Conservation (phyloP, 1,140 invertebrate species). For the Brachionus asplanchnoidis region DNA sequence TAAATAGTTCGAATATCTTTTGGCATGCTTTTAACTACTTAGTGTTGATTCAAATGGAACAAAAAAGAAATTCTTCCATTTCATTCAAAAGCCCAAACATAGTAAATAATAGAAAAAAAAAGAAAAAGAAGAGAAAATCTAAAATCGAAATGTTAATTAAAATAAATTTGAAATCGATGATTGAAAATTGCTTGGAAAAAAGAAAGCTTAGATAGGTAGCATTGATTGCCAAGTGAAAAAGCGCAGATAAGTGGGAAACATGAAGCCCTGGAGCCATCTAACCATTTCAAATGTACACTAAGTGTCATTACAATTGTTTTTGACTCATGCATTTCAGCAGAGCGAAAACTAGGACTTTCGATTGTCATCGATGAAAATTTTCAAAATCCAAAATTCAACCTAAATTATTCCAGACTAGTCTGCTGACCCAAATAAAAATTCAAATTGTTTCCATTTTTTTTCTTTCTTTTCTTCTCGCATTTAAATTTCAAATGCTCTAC, state of each 20-base stretch:
- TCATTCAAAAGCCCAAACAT: constrained; percentile 23
- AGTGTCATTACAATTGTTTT: not conserved
- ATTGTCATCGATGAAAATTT: constrained; percentile 28
- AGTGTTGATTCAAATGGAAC: not conserved
- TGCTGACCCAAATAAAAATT: constrained; percentile 21
- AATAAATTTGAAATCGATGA: constrained; percentile 19
- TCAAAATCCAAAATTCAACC: not conserved
- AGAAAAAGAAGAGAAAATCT: not conserved
- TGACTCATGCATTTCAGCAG: not conserved
- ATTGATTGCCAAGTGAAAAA: not conserved
- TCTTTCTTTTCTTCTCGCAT: not conserved
- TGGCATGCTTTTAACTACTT: constrained; percentile 3
- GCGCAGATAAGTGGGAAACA: not conserved
- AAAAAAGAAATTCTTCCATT: constrained; percentile 1
- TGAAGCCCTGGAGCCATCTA: not conserved
- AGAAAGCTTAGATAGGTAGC: not conserved
- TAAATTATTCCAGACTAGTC: constrained; percentile 35
- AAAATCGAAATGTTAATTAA: constrained; percentile 8
- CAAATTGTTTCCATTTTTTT: constrained; percentile 34
- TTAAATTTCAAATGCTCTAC: not conserved
- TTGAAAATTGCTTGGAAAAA: not conserved
- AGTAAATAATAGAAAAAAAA: not conserved
- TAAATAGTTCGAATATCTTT: constrained; percentile 1
- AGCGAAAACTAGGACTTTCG: constrained; percentile 24
- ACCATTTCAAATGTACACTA: not conserved